phyloP scores from a whole-genome alignment of 92 coral and sea anemone genomes.

The Parazoanthus swiftii region DNA sequence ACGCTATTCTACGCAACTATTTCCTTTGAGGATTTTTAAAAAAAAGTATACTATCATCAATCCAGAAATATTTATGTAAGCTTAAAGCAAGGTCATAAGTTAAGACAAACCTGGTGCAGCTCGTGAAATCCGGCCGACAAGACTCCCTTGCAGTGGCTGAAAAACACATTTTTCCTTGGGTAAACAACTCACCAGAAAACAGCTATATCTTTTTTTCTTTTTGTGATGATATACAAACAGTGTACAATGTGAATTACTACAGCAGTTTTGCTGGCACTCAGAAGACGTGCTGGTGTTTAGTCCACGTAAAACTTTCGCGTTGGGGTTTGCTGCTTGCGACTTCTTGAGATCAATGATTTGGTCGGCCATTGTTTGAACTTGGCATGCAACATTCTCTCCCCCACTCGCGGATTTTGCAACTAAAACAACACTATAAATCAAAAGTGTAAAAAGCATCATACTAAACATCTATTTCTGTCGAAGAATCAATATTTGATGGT shows the following conservation, averaged over 20 bases:
- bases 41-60: neutral
- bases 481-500: neutral
- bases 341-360: slow-evolving; percentile 18
- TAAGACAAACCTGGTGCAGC: slow-evolving; percentile 7
- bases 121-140: slow-evolving; percentile 28
- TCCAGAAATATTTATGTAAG: neutral
- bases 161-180: slow-evolving; percentile 32
- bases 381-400: slow-evolving; percentile 13
- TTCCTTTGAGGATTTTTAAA: too few species aligned
- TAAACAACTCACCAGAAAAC: slow-evolving; percentile 30
- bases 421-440: slow-evolving; percentile 11
- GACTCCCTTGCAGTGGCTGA: slow-evolving; percentile 23
- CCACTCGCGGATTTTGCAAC: slow-evolving; percentile 11
- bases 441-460: neutral
- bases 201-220: slow-evolving; percentile 12
- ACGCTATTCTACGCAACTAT: too few species aligned
- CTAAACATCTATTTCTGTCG: slow-evolving; percentile 7
- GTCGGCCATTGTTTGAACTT: slow-evolving; percentile 13
- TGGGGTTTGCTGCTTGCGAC: neutral
- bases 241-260: slow-evolving; percentile 29
- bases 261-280: slow-evolving; percentile 34
- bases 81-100: neutral
- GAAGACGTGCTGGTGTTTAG: slow-evolving; percentile 10
- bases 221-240: slow-evolving; percentile 31
- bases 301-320: slow-evolving; percentile 15